Conservation (phyloP, 2,113 vertebrate genomes). For the Hemiprocne comata region DNA sequence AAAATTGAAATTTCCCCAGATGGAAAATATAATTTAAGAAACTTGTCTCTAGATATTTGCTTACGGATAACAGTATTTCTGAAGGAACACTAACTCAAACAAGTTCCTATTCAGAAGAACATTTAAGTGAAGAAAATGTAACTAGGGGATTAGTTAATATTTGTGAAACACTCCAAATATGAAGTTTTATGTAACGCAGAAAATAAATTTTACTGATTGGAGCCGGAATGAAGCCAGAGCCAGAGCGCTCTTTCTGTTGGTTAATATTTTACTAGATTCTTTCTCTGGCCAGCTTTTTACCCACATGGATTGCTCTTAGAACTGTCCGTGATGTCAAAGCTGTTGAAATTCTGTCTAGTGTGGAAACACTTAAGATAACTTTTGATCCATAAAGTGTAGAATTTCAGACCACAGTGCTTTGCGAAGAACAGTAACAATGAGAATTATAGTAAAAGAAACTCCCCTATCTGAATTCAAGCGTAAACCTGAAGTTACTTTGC, state of each 20-base stretch:
- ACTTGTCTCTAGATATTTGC: neutral
- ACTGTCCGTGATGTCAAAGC: constrained; percentile 68
- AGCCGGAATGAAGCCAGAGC: neutral
- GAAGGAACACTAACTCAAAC: constrained; percentile 36
- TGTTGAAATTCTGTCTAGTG: constrained; percentile 75
- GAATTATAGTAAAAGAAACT: neutral
- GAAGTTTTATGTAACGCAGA: constrained; percentile 39
- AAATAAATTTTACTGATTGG: constrained; percentile 8
- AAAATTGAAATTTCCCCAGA: neutral
- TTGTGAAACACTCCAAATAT: constrained; percentile 67
- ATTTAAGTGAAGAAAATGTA: constrained; percentile 32
- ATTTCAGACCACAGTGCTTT: constrained; percentile 29
- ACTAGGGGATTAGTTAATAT: constrained; percentile 64
- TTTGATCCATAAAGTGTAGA: constrained; percentile 55
- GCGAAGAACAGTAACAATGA: neutral
- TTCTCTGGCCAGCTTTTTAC: constrained; percentile 65
- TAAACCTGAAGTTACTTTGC: constrained; percentile 24
- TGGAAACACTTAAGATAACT: constrained; percentile 69
- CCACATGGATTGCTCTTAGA: constrained; percentile 65
- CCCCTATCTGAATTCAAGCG: neutral
- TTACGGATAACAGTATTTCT: neutral
- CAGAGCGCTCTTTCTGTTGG: neutral
- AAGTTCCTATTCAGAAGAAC: neutral
- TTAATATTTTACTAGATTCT: constrained; percentile 69
- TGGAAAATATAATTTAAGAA: neutral